A percentile compares a stretch with the other conserved stretches of the same genome.
Evolutionary conservation across 2,888 invertebrate genomes (phyloP).

Genomic region (Drosophila leonis): DNA sequence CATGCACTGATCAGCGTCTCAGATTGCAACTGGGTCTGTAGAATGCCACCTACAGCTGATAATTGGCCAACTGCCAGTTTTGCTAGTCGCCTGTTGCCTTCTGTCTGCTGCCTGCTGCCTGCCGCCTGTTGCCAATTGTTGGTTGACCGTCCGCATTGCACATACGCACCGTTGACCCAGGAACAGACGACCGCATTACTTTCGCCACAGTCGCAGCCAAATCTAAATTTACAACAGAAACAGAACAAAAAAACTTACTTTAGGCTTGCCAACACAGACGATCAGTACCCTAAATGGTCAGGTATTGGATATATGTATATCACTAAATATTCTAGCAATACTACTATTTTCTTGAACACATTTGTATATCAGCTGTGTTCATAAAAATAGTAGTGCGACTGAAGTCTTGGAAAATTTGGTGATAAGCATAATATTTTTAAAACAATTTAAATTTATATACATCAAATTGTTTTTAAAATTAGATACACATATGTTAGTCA

Average conservation of each 20-base stretch:
- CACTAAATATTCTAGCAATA: neutral
- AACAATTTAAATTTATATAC: too few relatives aligned
- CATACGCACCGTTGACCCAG: slow-evolving; percentile 71
- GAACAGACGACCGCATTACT: slow-evolving; percentile 58
- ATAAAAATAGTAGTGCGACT: too few relatives aligned
- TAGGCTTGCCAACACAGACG: neutral
- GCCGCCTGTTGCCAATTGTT: slow-evolving; percentile 12
- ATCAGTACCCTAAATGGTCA: neutral
- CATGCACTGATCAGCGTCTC: slow-evolving; percentile 61
- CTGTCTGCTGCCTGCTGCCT: slow-evolving; percentile 1
- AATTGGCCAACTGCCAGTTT: slow-evolving; percentile 45
- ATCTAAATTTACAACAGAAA: slow-evolving; percentile 35
- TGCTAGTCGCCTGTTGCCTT: slow-evolving; percentile 24
- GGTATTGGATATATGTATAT: neutral
- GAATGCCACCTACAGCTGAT: slow-evolving; percentile 48
- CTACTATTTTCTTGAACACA: neutral
- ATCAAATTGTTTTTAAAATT: too few relatives aligned
- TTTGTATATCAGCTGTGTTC: too few relatives aligned
- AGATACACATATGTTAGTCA: too few relatives aligned
- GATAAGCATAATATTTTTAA: too few relatives aligned
- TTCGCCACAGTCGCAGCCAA: slow-evolving; percentile 30
- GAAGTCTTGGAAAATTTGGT: too few relatives aligned
- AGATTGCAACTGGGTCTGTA: slow-evolving; percentile 38
- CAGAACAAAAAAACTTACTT: neutral
- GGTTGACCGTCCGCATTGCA: slow-evolving; percentile 45